Evolutionary conservation across 2,888 invertebrate species (phyloP), one percentile per base, ranked within the genome.

Genomic region (Graphium colonna): DNA sequence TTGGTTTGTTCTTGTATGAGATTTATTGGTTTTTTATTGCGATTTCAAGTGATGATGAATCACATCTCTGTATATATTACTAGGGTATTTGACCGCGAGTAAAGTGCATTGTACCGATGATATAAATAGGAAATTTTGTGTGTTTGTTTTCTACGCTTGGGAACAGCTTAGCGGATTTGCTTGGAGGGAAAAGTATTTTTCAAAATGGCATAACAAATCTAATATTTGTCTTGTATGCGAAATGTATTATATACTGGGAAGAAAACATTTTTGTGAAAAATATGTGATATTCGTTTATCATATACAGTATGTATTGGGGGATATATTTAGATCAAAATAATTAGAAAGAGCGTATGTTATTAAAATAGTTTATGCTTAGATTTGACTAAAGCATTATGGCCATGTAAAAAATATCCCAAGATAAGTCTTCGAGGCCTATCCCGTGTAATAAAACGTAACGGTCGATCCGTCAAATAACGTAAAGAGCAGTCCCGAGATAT

Each of bases 181-280:
- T n/a, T n/a, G n/a, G n/a, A n/a, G n/a, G n/a, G n/a, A n/a, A n/a
- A n/a, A n/a, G n/a, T n/a, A n/a, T n/a, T n/a, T n/a, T n/a, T n/a
- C n/a, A n/a, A n/a, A n/a, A n/a, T n/a, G n/a, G 42, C 42, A 18
- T 17, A 17, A 42, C 13, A 42, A 42, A 42, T 42, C 21, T 13
- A 42, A 15, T 26, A n/a, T n/a, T n/a, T n/a, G n/a, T n/a, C n/a
- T n/a, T n/a, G n/a, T n/a, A n/a, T n/a, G n/a, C n/a, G n/a, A n/a
- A n/a, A n/a, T n/a, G n/a, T n/a, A n/a, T n/a, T n/a, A n/a, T n/a
- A n/a, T n/a, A n/a, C n/a, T n/a, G n/a, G n/a, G n/a, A n/a, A n/a
- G n/a, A n/a, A 21, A 21, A 21, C 21, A 5, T 5, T 21, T 21
- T 21, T 21, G 21, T 21, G 21, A n/a, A n/a, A n/a, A n/a, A n/a